A percentile compares a stretch with the other conserved stretches of the same genome.
phyloP scores from a whole-genome alignment of 1,140 invertebrate species.

The Apis mellifera region Amel_HAv3.1 CM009931.2:17981001-17981500 shows the following conservation, averaged over 20 bases:
- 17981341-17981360: too few species aligned
- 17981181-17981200: not conserved
- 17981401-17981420: too few species aligned
- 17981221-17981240: too few species aligned
- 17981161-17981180: slow-evolving; percentile 4
- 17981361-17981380: too few species aligned
- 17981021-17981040: not conserved
- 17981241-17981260: too few species aligned
- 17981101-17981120: not conserved
- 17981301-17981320: too few species aligned
- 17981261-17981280: too few species aligned
- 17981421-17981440: not conserved
- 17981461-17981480: not conserved
- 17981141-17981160: not conserved
- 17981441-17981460: not conserved
- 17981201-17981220: not conserved
- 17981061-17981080: not conserved
- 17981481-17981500: not conserved
- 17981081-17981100: not conserved
- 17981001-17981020: not conserved
- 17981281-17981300: too few species aligned
- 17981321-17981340: too few species aligned
- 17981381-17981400: too few species aligned
- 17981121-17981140: not conserved
- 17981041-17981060: not conserved